Base-by-base conservation (phyloP, 2,113 vertebrate species). In the Stercorarius parasiticus region DNA sequence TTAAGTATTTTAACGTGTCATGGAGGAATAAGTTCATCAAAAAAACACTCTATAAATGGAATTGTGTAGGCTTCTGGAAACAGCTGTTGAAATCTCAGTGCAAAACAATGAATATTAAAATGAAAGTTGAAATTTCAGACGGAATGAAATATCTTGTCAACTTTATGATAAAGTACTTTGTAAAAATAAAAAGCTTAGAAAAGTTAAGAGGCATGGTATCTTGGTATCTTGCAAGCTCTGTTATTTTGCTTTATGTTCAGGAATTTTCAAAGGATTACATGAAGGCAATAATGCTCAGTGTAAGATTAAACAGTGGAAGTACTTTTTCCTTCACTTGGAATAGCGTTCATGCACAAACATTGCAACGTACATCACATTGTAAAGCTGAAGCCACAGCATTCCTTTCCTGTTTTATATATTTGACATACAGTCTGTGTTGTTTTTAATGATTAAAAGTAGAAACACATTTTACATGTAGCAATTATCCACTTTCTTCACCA, bases 361-460 rank as follows among this genome's bases (percentile, higher is more conserved):
- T 61, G n/a, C 42, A 85, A 52, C 6, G 40, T 66, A 6, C 8
- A 27, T 38, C 25, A 67, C 11, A 62, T 49, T 66, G 49, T 15
- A 32, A 61, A 86, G 22, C 8, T 64, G 38, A 88, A 80, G 26
- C 21, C 32, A 81, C 16, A 38, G 15, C 42, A 72, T 6, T 27
- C 32, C 23, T 86, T 66, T 82, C 61, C 15, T 86, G 15, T 45
- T 84, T 81, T 71, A 89, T 12, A 7, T 73, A 78, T 10, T n/a
- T 65, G 12, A 77, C 38, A 25, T 32, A 59, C 0, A 0, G 16
- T 40, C 43, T 70, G 11, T 1, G 3, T 64, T 79, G 22, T 38
- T 90, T 18, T 27, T 45, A 42, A 42, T 40, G 11, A 64, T 55
- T 32, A 52, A 59, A 22, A 67, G 10, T 56, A 43, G 13, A 80